phyloP scores from a whole-genome alignment of 1,140 invertebrate species.

The Drosophila lacteicornis region DNA sequence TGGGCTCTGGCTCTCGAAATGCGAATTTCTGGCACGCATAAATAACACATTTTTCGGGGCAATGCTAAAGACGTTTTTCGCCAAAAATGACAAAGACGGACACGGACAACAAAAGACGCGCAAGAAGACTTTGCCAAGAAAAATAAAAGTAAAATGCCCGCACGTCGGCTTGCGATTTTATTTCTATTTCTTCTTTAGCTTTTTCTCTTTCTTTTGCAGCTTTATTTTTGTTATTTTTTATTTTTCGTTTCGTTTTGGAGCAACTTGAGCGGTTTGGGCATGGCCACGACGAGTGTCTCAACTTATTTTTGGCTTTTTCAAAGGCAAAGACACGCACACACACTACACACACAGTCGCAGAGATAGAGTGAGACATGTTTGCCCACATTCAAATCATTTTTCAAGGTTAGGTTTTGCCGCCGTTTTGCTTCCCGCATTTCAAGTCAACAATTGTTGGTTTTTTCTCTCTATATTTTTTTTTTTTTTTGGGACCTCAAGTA shows the following conservation, averaged over 20 bases:
- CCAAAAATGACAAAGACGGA: conserved; percentile 34
- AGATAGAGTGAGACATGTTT: conserved; percentile 54
- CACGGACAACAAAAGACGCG: conserved; percentile 24
- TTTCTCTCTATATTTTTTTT: not conserved
- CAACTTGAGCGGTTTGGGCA: conserved; percentile 47
- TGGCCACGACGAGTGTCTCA: conserved; percentile 53
- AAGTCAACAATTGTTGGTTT: conserved; percentile 19
- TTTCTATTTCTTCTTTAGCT: conserved; percentile 26
- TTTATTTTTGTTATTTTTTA: conserved; percentile 15
- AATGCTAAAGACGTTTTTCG: conserved; percentile 38
- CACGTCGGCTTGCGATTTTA: conserved; percentile 38
- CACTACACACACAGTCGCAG: not conserved
- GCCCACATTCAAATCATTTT: conserved; percentile 60
- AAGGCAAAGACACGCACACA: conserved; percentile 12
- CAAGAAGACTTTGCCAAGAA: conserved; percentile 57
- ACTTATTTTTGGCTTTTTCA: conserved; percentile 64
- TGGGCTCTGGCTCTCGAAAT: conserved; percentile 6
- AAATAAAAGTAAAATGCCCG: conserved; percentile 53
- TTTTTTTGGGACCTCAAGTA: conserved; percentile 28
- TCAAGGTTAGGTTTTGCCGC: conserved; percentile 70
- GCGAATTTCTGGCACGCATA: conserved; percentile 49
- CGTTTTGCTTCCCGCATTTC: conserved; percentile 62
- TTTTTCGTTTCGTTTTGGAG: conserved; percentile 33
- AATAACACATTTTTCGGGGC: conserved; percentile 45
- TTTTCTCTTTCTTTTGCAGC: conserved; percentile 11